Percentiles rank a stretch among this genome's conserved stretches.
Conservation (phyloP, 2,797 vertebrate species). For the Rhinoraja longicauda region DNA sequence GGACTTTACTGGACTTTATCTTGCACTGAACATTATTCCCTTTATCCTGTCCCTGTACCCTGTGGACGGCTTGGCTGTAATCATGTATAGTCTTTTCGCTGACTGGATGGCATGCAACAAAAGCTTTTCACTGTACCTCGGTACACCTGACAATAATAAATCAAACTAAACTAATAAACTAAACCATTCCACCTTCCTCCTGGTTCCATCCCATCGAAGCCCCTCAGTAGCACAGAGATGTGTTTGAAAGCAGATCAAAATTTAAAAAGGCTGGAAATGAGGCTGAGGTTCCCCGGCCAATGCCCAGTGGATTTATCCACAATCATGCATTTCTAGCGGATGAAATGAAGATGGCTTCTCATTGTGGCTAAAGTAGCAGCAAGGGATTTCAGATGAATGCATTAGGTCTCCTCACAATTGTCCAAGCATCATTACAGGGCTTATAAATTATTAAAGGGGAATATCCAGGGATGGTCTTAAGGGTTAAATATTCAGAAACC, state of each 20-base stretch:
- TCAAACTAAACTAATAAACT: too few relatives aligned
- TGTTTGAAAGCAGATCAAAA: background rate
- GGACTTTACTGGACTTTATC: too few relatives aligned
- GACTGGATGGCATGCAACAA: too few relatives aligned
- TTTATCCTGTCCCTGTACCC: too few relatives aligned
- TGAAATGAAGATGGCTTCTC: background rate
- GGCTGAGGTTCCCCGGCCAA: background rate
- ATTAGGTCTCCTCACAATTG: background rate
- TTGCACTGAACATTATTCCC: too few relatives aligned
- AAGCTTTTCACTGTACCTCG: too few relatives aligned
- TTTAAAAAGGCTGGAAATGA: background rate
- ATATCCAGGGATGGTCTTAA: background rate
- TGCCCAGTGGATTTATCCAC: background rate
- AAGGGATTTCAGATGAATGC: background rate
- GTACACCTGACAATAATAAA: too few relatives aligned
- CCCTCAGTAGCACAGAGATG: too few relatives aligned
- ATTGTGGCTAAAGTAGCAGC: background rate
- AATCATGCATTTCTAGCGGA: background rate
- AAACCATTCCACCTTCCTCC: background rate
- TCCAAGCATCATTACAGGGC: background rate
- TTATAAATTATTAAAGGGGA: background rate
- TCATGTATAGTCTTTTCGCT: too few relatives aligned
- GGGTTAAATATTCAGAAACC: conserved; percentile 21
- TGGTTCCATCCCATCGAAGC: background rate
- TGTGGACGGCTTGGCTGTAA: too few relatives aligned